phyloP scores from a whole-genome alignment of 2,797 vertebrate species.

The Chloroceryle amazona region DNA sequence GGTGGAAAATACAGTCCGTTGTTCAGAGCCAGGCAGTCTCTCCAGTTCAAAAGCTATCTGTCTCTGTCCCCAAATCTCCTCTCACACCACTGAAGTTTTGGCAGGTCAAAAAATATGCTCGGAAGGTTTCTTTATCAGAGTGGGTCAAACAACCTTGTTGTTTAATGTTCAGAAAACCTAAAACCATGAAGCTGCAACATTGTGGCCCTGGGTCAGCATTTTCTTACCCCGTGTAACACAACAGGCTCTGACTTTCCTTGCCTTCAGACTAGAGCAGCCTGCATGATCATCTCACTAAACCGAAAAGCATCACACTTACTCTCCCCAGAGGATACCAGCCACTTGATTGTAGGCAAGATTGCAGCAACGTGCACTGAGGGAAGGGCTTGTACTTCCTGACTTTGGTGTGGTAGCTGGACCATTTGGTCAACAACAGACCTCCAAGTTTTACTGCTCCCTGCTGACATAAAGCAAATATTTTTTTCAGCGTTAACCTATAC shows the following conservation, averaged over 20 bases:
- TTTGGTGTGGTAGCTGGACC: not conserved
- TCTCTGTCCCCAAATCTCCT: not conserved
- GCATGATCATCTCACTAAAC: not conserved
- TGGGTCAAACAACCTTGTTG: not conserved
- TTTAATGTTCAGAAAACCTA: not conserved
- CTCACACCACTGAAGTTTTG: not conserved
- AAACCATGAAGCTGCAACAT: not conserved
- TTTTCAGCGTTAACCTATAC: not conserved
- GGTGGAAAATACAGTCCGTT: not conserved
- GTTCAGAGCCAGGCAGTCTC: not conserved
- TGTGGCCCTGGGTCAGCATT: rapidly evolving
- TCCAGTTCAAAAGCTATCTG: not conserved
- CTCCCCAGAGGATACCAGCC: not conserved
- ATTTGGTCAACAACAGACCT: rapidly evolving
- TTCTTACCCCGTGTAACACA: not conserved
- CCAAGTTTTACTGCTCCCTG: not conserved
- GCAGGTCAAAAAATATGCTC: not conserved
- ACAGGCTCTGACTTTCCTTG: not conserved
- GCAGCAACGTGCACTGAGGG: not conserved
- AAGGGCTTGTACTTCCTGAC: not conserved
- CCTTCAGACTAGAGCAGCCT: not conserved
- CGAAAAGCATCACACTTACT: not conserved
- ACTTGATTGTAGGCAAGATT: not conserved
- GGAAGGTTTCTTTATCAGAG: not conserved
- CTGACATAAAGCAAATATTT: not conserved